phyloP scores from a whole-genome alignment of 2,113 vertebrate species.

The Rhipidura dahli region DNA sequence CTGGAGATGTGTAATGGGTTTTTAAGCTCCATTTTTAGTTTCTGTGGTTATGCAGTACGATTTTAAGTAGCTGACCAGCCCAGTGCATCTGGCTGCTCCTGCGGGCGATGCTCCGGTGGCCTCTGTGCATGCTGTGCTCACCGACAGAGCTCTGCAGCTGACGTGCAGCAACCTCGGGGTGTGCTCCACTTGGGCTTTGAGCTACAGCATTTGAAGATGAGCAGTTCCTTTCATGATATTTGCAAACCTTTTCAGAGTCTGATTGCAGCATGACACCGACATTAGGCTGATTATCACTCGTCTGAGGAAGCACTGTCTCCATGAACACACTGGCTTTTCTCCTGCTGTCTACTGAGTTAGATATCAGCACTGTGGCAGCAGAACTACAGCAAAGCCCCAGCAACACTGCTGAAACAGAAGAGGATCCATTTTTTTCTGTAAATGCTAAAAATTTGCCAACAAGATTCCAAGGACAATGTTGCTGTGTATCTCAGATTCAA shows the following conservation, averaged over 20 bases:
- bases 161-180: not conserved
- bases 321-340: conserved; percentile 43
- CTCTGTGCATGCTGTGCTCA: not conserved
- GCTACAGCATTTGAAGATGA: conserved; percentile 56
- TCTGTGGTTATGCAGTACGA: not conserved
- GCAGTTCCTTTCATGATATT: conserved; percentile 68
- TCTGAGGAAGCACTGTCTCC: conserved; percentile 42
- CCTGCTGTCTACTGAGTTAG: conserved; percentile 12
- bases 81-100: not conserved
- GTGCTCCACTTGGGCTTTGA: conserved; percentile 65
- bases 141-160: conserved; percentile 20
- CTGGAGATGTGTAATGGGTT: not conserved
- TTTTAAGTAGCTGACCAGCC: not conserved
- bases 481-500: not conserved
- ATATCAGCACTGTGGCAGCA: conserved; percentile 29
- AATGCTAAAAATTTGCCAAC: not conserved
- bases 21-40: conserved; percentile 17
- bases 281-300: conserved; percentile 64
- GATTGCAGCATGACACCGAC: conserved; percentile 61
- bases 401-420: not conserved
- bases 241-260: conserved; percentile 71
- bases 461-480: not conserved
- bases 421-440: not conserved
- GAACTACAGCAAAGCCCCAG: not conserved
- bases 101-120: not conserved